Percentiles rank a stretch among this genome's conserved stretches.
Conservation (phyloP, 2,797 vertebrate species). For the Phalloptychus januarius region DNA sequence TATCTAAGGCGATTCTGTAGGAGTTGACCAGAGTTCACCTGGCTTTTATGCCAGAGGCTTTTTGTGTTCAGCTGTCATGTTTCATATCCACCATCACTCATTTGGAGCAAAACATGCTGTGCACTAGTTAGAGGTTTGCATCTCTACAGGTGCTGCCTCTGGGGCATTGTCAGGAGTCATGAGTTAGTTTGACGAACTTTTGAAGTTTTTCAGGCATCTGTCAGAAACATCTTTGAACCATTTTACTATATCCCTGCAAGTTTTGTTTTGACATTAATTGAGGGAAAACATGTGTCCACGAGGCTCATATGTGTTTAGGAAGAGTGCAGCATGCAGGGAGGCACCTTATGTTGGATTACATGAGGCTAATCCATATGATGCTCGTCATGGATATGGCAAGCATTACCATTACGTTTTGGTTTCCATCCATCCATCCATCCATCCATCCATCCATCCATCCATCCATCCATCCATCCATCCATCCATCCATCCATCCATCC, state of each 20-base stretch:
- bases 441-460: too few relatives aligned
- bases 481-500: too few relatives aligned
- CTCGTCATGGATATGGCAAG: not conserved
- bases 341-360: not conserved
- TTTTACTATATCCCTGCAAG: not conserved
- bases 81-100: conserved; percentile 5
- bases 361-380: not conserved
- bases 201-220: not conserved
- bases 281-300: not conserved
- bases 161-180: not conserved
- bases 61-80: not conserved
- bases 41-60: conserved; percentile 8
- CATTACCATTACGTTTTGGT: too few relatives aligned
- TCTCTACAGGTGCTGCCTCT: conserved; percentile 1
- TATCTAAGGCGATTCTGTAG: not conserved
- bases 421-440: too few relatives aligned
- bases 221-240: not conserved
- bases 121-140: not conserved
- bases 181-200: not conserved
- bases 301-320: not conserved
- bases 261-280: not conserved
- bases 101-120: not conserved
- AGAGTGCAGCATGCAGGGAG: not conserved
- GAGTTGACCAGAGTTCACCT: conserved; percentile 1
- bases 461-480: too few relatives aligned